Evolutionary conservation across 1,140 invertebrate species (phyloP).

Genomic region (Rhyzopertha dominica): DNA sequence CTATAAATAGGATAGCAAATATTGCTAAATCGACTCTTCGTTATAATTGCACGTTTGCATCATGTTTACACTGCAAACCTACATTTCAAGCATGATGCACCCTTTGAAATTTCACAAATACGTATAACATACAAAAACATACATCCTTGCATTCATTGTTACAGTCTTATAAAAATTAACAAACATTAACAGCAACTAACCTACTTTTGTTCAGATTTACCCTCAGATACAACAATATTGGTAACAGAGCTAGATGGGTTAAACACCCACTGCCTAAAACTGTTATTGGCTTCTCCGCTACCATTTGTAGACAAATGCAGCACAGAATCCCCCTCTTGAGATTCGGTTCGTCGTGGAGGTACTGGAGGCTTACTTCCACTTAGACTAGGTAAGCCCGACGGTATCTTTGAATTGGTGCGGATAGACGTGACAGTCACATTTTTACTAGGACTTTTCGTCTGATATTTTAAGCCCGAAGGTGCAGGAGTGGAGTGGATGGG

Average conservation of each 20-base stretch:
- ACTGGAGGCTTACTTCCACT: constrained; percentile 32
- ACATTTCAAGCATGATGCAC: no score
- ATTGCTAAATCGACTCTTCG: no score
- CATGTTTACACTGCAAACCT: no score
- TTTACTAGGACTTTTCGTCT: constrained; percentile 29
- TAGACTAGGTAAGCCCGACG: constrained; percentile 38
- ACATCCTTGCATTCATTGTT: no score
- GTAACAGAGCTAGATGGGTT: constrained; percentile 36
- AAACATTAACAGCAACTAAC: no score
- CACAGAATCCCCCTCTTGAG: constrained; percentile 21
- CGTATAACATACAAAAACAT: no score
- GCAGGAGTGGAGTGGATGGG: constrained; percentile 33
- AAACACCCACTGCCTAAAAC: constrained; percentile 45
- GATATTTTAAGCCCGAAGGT: constrained; percentile 20
- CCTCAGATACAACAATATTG: constrained; percentile 36
- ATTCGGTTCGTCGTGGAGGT: constrained; percentile 33
- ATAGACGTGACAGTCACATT: constrained; percentile 45
- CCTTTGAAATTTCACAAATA: no score
- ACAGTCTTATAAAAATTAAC: no score
- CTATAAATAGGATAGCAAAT: no score
- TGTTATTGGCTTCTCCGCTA: constrained; percentile 33
- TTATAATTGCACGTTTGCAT: no score
- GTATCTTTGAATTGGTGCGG: constrained; percentile 40
- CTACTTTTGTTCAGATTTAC: constrained; percentile 24
- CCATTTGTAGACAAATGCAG: constrained; percentile 35